Evolutionary conservation across 2,797 vertebrate species (phyloP), one percentile per base, ranked within the genome.

Genomic region (Zonotrichia albicollis): DNA sequence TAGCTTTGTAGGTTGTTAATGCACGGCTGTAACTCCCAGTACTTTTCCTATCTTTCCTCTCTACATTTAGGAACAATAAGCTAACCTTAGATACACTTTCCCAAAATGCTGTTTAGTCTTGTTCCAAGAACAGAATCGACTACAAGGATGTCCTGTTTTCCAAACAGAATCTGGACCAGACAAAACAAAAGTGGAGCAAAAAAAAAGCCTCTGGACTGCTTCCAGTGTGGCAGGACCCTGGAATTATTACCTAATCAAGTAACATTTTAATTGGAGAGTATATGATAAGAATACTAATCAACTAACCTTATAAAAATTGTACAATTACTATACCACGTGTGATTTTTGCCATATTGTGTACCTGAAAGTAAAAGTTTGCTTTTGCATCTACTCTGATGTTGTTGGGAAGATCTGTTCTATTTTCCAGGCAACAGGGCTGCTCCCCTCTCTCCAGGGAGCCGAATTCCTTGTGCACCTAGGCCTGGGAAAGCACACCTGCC

Each of bases 241-340:
- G 55, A 85, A 76, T 53, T 46, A 61, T 17, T 23, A 45, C 27
- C 29, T 29, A 60, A 67, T 32, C n/a, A n/a, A 38, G 18, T 13
- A 67, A 84, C 13, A 5, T 45, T 45, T 61, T 68, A n/a, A 76
- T 10, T 61, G 23, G 19, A 53, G 29, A 61, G 40, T n/a, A 38
- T 29, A 38, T 60, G 8, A 9, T 19, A 38, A 38, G 16, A 13
- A 60, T 16, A 67, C 7, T 45, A 45, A 53, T 38, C 0, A 0
- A 75, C 15, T 45, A 53, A 60, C 29, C 38, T 45, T 16, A n/a
- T 8, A 45, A 76, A 43, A 67, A 45, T 38, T n/a, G n/a, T n/a
- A 67, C 4, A 45, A 51, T 60, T 75, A n/a, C 38, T 16, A 13
- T 5, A 67, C 27, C 22, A 67, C 6, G 22, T 38, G 32, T 2